Conservation (phyloP, 2,888 invertebrate species). For the Homarus gammarus region DNA sequence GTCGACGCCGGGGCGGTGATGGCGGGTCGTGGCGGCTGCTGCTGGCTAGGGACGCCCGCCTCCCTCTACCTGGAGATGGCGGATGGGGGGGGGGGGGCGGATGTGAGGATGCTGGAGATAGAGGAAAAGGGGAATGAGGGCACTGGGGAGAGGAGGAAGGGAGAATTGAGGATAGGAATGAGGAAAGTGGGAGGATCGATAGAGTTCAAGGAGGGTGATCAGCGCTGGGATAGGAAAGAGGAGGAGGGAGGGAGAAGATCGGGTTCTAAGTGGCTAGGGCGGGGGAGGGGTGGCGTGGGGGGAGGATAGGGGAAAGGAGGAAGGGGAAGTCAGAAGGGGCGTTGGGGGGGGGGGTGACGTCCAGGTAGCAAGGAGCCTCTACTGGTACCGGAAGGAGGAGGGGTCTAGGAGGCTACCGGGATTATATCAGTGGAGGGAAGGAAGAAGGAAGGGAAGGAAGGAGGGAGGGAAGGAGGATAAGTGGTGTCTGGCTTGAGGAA, state of each 20-base stretch:
- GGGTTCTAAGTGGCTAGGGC: not conserved
- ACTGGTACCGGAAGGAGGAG: too few species aligned
- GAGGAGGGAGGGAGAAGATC: not conserved
- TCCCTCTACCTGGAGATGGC: not conserved
- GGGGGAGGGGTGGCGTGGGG: not conserved
- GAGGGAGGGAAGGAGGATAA: not conserved
- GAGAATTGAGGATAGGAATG: not conserved
- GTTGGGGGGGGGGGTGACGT: not conserved
- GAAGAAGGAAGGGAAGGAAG: not conserved
- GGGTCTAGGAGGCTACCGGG: not conserved
- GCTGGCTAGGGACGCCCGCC: not conserved
- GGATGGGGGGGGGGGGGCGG: not conserved
- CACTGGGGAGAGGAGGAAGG: not conserved
- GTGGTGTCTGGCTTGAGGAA: not conserved
- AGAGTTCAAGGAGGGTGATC: too few species aligned
- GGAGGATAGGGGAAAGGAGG: not conserved
- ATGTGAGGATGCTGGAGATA: not conserved
- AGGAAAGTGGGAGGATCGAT: not conserved
- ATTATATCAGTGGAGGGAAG: too few species aligned
- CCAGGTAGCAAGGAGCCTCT: not conserved
- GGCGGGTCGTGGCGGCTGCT: not conserved
- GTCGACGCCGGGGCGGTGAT: too few species aligned
- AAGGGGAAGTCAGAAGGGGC: not conserved
- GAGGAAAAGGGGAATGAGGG: not conserved
- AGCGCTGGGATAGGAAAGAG: not conserved